Conservation (phyloP, 2,888 invertebrate species). For the Hydrotaea diabolus region DNA sequence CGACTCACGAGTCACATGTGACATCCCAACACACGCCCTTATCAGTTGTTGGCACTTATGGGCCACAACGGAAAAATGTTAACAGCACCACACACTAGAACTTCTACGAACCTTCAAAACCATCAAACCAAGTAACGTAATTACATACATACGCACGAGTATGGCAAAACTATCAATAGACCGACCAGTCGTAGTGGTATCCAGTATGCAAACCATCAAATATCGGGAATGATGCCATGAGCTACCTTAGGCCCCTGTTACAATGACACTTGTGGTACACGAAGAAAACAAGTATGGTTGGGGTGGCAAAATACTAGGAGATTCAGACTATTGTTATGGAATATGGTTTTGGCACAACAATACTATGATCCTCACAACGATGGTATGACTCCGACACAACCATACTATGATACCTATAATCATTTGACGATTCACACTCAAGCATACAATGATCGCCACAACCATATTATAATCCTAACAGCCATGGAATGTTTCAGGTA, state of each 20-base stretch:
- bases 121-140: not conserved
- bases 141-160: not conserved
- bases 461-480: too few species aligned
- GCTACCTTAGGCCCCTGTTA: slow-evolving; percentile 20
- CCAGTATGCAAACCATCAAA: not conserved
- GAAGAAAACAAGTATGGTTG: too few species aligned
- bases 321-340: too few species aligned
- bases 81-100: not conserved
- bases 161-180: not conserved
- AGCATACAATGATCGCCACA: too few species aligned
- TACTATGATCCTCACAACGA: too few species aligned
- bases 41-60: slow-evolving; percentile 21
- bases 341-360: too few species aligned
- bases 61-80: not conserved
- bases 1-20: not conserved
- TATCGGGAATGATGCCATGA: not conserved
- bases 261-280: too few species aligned
- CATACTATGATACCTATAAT: too few species aligned
- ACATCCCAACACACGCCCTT: not conserved
- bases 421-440: too few species aligned
- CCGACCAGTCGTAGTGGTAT: not conserved
- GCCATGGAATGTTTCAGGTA: too few species aligned
- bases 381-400: too few species aligned
- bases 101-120: not conserved
- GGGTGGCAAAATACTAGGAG: too few species aligned